phyloP scores from a whole-genome alignment of 2,888 invertebrate species.

The Eumerus sabulonum region DNA sequence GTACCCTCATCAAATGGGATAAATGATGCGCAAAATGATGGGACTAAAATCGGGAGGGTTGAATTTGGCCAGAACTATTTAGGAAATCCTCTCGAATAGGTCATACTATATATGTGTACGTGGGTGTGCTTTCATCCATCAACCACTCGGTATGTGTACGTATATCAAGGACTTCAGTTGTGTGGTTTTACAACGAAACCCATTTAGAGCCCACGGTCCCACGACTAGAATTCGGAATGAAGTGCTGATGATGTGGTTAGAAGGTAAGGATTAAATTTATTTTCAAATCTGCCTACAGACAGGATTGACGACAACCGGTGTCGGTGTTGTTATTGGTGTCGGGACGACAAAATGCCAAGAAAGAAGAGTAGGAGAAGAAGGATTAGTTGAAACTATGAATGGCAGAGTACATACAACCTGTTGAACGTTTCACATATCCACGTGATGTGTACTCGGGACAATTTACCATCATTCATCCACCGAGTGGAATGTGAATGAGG shows the following conservation, averaged over 20 bases:
- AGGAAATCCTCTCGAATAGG: conserved; percentile 42
- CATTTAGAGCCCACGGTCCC: conserved; percentile 35
- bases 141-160: conserved; percentile 39
- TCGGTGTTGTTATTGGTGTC: conserved; percentile 7
- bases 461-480: conserved; percentile 20
- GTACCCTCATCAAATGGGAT: conserved; percentile 61
- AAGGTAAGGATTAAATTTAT: conserved; percentile 45
- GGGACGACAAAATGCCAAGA: no score
- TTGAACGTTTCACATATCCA: conserved; percentile 41
- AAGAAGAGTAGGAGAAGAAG: conserved; percentile 2
- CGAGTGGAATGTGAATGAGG: conserved; percentile 38
- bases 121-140: conserved; percentile 1
- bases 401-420: conserved; percentile 47
- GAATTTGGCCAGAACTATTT: conserved; percentile 54
- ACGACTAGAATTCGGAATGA: no score
- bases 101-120: conserved; percentile 9
- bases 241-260: conserved; percentile 19
- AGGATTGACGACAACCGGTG: no score
- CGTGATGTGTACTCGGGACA: conserved; percentile 1
- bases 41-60: conserved; percentile 8
- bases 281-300: conserved; percentile 22
- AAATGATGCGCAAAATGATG: conserved; percentile 49
- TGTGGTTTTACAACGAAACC: conserved; percentile 25
- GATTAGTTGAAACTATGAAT: conserved; percentile 58
- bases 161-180: conserved; percentile 46